Evolutionary conservation across 2,797 vertebrate genomes (phyloP), one percentile per base, ranked within the genome.

Genomic region (Harpagifer antarcticus): DNA sequence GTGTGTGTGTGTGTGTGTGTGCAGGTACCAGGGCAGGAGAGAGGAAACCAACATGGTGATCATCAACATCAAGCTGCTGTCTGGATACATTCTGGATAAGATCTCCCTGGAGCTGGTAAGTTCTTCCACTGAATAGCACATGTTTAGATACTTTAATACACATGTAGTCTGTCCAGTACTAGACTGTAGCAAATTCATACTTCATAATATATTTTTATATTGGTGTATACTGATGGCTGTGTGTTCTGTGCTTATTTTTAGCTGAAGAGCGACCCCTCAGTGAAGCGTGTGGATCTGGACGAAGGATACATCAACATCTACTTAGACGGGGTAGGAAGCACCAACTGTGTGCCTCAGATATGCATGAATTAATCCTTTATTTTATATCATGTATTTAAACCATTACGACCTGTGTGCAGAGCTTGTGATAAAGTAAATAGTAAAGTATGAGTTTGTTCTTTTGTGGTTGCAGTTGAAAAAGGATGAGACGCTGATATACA

Each of bases 11-110:
- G n/a, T n/a, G n/a, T n/a, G n/a, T n/a, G n/a, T n/a, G n/a, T n/a
- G n/a, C n/a, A n/a, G 94, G 76, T 94, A 94, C 81, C 85, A 85
- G 49, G 94, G 93, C 40, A 76, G 74, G 31, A 86, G 94, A 56
- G 89, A 77, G 9, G 91, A 94, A 75, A 94, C 94, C 5, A 95
- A 95, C 92, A 95, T 95, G 95, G 91, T 94, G 45, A 91, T 95
- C 82, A 60, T 96, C 71, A 92, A 92, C 79, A 72, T 94, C 77
- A 95, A 94, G 20, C 89, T 95, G 44, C 85, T 94, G 82, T 95
- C 94, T 15, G 94, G 94, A 20, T 93, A 91, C 75, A 11, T 86
- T 12, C 67, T 90, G 72, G 83, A 91, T 20, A 60, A 84, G 42
- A 53, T 7, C 45, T 94, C 92, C 9, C 66, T 93, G 53, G 6